Evolutionary conservation across 37 sponge, comb jelly and placozoan species (phyloP).

Genomic region (Eunapius fragilis): DNA sequence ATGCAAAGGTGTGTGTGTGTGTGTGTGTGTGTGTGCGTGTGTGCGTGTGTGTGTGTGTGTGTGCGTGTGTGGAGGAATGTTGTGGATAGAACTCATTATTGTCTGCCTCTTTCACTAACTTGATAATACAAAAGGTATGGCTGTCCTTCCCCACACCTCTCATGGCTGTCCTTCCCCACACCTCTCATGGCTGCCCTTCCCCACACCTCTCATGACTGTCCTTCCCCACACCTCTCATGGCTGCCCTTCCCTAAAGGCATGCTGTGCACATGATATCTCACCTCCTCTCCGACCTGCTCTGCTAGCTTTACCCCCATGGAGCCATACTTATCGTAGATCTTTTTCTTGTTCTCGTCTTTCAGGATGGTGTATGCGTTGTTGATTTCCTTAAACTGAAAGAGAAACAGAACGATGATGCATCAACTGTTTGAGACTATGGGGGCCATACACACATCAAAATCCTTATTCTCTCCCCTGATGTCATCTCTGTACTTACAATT

Average conservation of each 20-base stretch:
- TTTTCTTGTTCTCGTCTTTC: slow-evolving; percentile 65
- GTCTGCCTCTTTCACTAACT: too few relatives aligned
- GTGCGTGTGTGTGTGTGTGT: not conserved
- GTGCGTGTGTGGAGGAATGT: not conserved
- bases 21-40: not conserved
- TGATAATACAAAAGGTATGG: too few relatives aligned
- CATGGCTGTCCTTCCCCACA: too few relatives aligned
- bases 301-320: slow-evolving; percentile 77
- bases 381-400: slow-evolving; percentile 83
- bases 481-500: too few relatives aligned
- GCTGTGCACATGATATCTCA: too few relatives aligned
- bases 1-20: not conserved
- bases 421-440: too few relatives aligned
- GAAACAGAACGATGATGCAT: not conserved
- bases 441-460: not conserved
- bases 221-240: too few relatives aligned
- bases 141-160: too few relatives aligned
- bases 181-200: too few relatives aligned
- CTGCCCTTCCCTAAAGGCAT: too few relatives aligned
- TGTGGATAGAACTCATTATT: too few relatives aligned
- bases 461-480: not conserved
- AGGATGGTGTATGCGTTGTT: slow-evolving; percentile 82
- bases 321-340: slow-evolving; percentile 84
- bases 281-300: slow-evolving; percentile 91
- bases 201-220: too few relatives aligned